A percentile compares a stretch with the other conserved stretches of the same genome.
These are phyloP conservation scores for Tyria jacobaeae DNA, from an alignment of 2,888 invertebrate genomes.

Conservation along the genomic window DNA sequence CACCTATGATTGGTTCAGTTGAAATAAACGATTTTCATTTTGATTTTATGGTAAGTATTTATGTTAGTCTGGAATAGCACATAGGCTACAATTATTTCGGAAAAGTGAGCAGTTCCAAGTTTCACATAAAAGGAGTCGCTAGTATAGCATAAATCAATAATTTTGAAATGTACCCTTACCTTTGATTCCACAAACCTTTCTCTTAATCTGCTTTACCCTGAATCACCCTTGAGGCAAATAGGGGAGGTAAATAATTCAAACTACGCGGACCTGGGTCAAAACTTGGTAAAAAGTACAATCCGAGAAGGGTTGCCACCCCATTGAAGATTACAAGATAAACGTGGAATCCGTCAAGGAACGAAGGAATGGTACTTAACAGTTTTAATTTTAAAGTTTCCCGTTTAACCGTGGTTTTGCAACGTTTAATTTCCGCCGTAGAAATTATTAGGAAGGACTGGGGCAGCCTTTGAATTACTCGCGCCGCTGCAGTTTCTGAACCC, in stretches of 20 bases:
- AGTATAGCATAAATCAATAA: neutral
- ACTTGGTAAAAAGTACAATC: slow-evolving; percentile 49
- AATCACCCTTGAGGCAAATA: slow-evolving; percentile 38
- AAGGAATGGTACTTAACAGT: slow-evolving; percentile 70
- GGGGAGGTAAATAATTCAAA: slow-evolving; percentile 37
- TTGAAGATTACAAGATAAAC: slow-evolving; percentile 67
- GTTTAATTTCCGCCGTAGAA: slow-evolving; percentile 80
- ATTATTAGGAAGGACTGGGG: slow-evolving; percentile 75
- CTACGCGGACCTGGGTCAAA: slow-evolving; percentile 27
- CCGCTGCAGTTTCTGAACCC: slow-evolving; percentile 32
- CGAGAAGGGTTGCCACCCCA: slow-evolving; percentile 54
- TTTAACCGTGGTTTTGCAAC: slow-evolving; percentile 67
- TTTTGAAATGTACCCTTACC: slow-evolving; percentile 25
- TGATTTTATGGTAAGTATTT: no score
- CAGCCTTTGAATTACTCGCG: slow-evolving; percentile 62
- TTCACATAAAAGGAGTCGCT: no score
- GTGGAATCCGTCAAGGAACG: slow-evolving; percentile 67
- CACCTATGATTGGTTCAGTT: no score
- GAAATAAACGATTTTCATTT: no score
- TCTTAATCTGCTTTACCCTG: slow-evolving; percentile 7
- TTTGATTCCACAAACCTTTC: slow-evolving; percentile 16
- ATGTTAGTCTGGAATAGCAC: no score
- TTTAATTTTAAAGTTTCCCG: slow-evolving; percentile 80
- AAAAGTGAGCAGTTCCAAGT: no score
- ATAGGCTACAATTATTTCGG: no score